Base-by-base conservation (phyloP, 2,888 invertebrate genomes). In the Thecocarcelia acutangulata region DNA sequence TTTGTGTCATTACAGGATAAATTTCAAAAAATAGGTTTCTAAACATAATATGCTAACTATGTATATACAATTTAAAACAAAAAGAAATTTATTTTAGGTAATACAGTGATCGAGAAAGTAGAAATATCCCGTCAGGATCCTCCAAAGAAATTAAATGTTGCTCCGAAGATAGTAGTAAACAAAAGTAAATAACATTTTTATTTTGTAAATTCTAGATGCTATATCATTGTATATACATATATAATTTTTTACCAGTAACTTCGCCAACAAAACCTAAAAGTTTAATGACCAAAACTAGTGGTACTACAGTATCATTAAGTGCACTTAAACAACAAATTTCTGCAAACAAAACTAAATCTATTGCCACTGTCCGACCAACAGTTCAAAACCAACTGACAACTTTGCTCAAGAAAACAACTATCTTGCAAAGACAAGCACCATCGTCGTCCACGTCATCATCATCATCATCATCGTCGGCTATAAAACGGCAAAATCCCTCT, bases 1-100 rank as follows among this genome's bases (percentile, higher is more conserved):
- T 84, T 87, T 40, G 88, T 88, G 68, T 87, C 87, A 3, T 63
- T 88, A 42, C 86, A 88, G 70, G 61, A 83, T 46, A 70, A 84
- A 17, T 79, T 82, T 1, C 79, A 84, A 44, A 87, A 88, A 83
- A 84, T 88, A 72, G 86, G 89, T 88, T 84, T 0, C 42, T 12
- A 28, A 1, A 42, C 28, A 42, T 42, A 28, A 8, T 17, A 3
- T 11, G 15, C 46, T 58, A 24, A 0, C 6, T 13, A 17, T 33
- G 1, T 44, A 13, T 6, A 44, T 19, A 33, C 13, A 2, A n/a
- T n/a, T n/a, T n/a, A 21, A 37, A 46, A 21, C 5, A 21, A n/a
- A 17, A n/a, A 13, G 13, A 6, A 44, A 37, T 19, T 2, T 11
- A 11, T 68, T 68, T 56, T 69, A 84, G 84, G 70, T 19, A 80